Conservation (phyloP, 2,113 vertebrate genomes). For the Tichodroma muraria region DNA sequence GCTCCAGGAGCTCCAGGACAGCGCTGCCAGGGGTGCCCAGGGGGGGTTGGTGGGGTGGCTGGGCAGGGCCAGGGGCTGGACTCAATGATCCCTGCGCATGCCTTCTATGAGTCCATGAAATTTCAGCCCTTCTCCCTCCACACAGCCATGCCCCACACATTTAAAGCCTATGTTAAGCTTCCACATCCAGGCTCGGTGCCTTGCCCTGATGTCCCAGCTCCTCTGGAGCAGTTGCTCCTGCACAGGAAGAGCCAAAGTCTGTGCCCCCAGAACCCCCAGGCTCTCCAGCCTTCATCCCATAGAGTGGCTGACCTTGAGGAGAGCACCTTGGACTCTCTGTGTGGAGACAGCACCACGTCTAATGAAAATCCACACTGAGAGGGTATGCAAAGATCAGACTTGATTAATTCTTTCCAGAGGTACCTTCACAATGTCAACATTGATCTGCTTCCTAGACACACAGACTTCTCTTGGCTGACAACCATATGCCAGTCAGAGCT, state of each 20-base stretch:
- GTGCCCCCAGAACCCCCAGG: not conserved
- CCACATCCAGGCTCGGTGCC: not conserved
- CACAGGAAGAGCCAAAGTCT: not conserved
- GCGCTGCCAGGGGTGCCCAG: not conserved
- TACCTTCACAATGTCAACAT: constrained; percentile 55
- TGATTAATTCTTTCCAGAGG: constrained; percentile 56
- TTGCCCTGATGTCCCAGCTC: not conserved
- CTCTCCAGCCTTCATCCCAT: not conserved
- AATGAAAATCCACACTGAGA: constrained; percentile 46
- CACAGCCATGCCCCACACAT: not conserved
- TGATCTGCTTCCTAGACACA: constrained; percentile 23
- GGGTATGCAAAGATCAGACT: constrained; percentile 47
- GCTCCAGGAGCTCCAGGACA: not conserved
- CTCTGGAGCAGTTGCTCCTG: not conserved
- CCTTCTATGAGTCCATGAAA: not conserved
- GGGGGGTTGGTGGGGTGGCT: not conserved
- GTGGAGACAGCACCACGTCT: not conserved
- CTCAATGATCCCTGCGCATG: rapidly evolving
- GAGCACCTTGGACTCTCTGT: constrained; percentile 9
- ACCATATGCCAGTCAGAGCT: constrained; percentile 36
- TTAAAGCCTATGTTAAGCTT: not conserved
- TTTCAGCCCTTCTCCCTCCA: not conserved
- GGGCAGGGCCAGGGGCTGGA: rapidly evolving
- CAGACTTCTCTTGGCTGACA: constrained; percentile 35
- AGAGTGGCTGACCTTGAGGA: constrained; percentile 1